phyloP scores from a whole-genome alignment of 2,888 invertebrate species.

The Chromoteleia sp. region DNA sequence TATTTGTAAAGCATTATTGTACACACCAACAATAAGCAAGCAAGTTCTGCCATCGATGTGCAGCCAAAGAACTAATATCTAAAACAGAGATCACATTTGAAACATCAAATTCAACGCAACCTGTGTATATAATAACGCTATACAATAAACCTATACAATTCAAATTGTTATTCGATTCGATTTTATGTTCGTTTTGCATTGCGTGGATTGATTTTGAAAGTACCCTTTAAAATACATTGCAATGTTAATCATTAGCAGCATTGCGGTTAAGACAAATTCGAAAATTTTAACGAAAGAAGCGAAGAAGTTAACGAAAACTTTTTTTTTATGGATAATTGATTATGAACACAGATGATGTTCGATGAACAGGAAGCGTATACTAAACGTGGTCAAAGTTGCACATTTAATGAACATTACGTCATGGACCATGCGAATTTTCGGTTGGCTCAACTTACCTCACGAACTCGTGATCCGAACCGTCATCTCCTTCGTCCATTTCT shows the following conservation, averaged over 20 bases:
- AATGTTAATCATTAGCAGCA: constrained; percentile 28
- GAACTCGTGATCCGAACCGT: constrained; percentile 83
- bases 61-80: constrained; percentile 63
- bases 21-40: constrained; percentile 66
- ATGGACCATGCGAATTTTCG: constrained; percentile 49
- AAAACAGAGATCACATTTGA: constrained; percentile 58
- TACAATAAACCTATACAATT: background rate
- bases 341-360: constrained; percentile 19
- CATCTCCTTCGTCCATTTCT: constrained; percentile 82
- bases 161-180: background rate
- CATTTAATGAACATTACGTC: constrained; percentile 36
- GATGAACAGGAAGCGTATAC: constrained; percentile 51
- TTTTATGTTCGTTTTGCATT: no score
- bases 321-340: background rate
- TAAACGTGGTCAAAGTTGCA: constrained; percentile 35
- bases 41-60: constrained; percentile 61
- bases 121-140: background rate
- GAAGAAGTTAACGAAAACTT: constrained; percentile 3
- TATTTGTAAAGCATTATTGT: constrained; percentile 61
- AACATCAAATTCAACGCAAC: constrained; percentile 19
- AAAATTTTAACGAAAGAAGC: background rate
- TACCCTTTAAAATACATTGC: background rate
- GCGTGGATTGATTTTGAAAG: no score
- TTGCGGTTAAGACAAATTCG: constrained; percentile 10
- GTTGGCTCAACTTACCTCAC: constrained; percentile 79